Base-by-base conservation (phyloP, 2,888 invertebrate genomes). In the Drosophila lutescens region DNA sequence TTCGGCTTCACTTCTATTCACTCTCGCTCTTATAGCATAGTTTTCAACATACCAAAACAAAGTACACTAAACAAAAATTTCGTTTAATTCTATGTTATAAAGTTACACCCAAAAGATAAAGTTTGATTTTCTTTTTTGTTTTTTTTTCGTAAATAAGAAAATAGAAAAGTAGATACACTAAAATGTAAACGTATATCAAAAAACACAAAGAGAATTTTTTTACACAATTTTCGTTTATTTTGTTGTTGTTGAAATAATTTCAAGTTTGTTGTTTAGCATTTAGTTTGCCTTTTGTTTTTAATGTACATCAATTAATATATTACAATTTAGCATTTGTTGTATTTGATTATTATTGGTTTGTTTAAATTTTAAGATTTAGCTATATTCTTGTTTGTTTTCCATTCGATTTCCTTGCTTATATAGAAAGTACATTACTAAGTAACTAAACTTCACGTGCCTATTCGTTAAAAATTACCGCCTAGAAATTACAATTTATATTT, bases 391-490 rank as follows among this genome's bases (percentile, higher is more conserved):
- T 66, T 47, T 74, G 43, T 70, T 49, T 77, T 75, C 41, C 67
- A 51, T 67, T 58, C 69, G 47, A 66, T 65, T 68, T 57, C 83
- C 55, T 74, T 71, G 53, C 47, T 71, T 66, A 80, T 77, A 78
- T 67, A 81, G 77, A 89, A 78, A 86, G 82, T 86, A 89, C 88
- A 85, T 82, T 85, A 86, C 88, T 89, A 86, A 89, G 85, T 85
- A 83, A 79, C 88, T 88, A 88, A 83, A 88, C 83, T 82, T 79
- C 76, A 75, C 76, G 83, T 84, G 83, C 82, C 88, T 83, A 87
- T 70, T 67, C 62, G 51, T 86, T 65, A 84, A 77, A 86, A 74
- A 84, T 88, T 83, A 83, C 66, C 72, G 61, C 77, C 89, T 85
- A 87, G 51, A 78, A 70, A 82, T 79, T 86, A 87, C 78, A 88